phyloP scores from a whole-genome alignment of 2,113 vertebrate genomes.

The Montifringilla adamsi region DNA sequence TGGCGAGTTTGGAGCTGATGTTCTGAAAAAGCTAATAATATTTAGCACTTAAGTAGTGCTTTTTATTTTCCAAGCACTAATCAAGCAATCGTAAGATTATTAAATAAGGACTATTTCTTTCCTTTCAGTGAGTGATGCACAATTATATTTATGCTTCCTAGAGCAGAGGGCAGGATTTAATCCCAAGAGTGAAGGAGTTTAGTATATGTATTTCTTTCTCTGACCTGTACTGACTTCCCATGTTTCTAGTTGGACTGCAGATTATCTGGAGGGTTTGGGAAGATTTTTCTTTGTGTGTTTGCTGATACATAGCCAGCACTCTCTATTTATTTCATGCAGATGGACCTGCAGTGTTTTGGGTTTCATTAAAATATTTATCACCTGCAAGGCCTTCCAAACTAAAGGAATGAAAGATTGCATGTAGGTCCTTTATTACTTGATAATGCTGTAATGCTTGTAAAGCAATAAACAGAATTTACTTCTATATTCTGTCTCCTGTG shows the following conservation, averaged over 20 bases:
- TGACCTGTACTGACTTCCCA: background rate
- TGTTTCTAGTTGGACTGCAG: background rate
- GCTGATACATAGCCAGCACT: background rate
- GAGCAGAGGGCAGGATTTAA: background rate
- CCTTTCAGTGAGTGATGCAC: background rate
- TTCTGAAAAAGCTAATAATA: constrained; percentile 11
- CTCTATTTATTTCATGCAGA: background rate
- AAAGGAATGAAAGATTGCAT: background rate
- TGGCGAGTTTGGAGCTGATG: background rate
- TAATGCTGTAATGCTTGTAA: background rate
- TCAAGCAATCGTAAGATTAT: background rate
- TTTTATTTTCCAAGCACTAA: background rate
- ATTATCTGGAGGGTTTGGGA: background rate
- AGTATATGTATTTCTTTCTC: background rate
- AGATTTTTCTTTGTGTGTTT: background rate
- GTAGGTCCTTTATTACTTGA: background rate
- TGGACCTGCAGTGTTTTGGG: background rate
- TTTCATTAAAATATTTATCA: constrained; percentile 27
- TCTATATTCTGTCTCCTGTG: background rate
- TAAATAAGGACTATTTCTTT: background rate
- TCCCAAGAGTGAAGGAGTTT: background rate
- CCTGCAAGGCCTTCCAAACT: background rate
- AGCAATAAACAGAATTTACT: background rate
- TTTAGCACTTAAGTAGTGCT: background rate
- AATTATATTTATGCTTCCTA: background rate